phyloP scores from a whole-genome alignment of 2,113 vertebrate species.

The Pagrus major region DNA sequence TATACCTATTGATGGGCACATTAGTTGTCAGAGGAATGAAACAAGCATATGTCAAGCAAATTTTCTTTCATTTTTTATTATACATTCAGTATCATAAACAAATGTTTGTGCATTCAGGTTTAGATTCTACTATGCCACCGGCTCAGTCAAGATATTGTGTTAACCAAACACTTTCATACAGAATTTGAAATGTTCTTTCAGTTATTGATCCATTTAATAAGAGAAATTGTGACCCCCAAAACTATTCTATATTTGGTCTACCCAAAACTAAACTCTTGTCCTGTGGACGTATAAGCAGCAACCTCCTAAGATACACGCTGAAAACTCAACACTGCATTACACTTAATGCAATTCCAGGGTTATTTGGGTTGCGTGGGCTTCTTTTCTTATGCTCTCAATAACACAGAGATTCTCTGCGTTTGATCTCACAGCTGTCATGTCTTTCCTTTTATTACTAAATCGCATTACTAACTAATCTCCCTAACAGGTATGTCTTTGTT shows the following conservation, averaged over 20 bases:
- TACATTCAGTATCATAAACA: not conserved
- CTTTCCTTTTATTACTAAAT: slow-evolving; percentile 65
- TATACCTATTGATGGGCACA: not conserved
- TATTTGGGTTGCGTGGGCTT: slow-evolving; percentile 19
- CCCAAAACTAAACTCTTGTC: not conserved
- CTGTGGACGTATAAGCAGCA: not conserved
- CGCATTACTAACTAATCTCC: slow-evolving; percentile 65
- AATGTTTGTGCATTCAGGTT: not conserved
- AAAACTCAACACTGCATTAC: not conserved
- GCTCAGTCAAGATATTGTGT: not conserved
- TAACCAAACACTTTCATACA: too few species aligned
- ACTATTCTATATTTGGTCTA: not conserved
- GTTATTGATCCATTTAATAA: not conserved
- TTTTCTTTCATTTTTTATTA: too few species aligned
- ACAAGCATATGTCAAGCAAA: not conserved
- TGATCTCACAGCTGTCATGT: slow-evolving; percentile 45
- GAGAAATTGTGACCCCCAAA: not conserved
- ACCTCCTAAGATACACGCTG: not conserved
- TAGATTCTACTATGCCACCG: not conserved
- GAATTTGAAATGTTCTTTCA: not conserved
- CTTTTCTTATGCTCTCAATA: not conserved
- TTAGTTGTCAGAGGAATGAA: not conserved
- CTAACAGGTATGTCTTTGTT: slow-evolving; percentile 77
- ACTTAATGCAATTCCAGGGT: slow-evolving; percentile 13
- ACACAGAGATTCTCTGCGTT: slow-evolving; percentile 14